phyloP scores from a whole-genome alignment of 2,888 invertebrate species.

The Lasioglossum zephyrum region DNA sequence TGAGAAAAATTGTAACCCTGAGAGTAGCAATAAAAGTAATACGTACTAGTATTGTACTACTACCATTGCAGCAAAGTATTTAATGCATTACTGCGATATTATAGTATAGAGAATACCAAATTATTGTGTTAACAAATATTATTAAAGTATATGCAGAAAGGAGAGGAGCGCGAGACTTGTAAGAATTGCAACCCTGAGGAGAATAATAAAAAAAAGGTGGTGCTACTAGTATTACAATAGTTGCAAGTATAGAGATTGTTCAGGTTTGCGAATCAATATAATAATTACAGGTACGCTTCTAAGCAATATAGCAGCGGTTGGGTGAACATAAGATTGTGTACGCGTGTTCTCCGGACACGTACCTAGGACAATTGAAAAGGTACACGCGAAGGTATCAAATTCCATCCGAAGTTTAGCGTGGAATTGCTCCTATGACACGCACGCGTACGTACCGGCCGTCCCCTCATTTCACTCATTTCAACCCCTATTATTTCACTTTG shows the following conservation, averaged over 20 bases:
- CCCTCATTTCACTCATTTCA: slow-evolving; percentile 50
- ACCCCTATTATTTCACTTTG: slow-evolving; percentile 58
- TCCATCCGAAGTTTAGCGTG: not conserved
- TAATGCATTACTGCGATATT: no score
- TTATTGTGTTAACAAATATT: no score
- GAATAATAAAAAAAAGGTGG: no score
- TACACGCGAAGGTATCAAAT: not conserved
- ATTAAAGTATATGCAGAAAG: no score
- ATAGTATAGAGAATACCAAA: no score
- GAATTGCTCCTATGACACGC: slow-evolving; percentile 24
- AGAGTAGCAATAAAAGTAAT: no score
- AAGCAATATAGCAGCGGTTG: not conserved
- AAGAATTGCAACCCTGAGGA: no score
- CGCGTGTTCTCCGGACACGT: no score
- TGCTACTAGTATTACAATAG: no score
- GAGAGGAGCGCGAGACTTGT: no score
- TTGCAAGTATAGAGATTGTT: not conserved
- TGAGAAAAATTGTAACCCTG: no score
- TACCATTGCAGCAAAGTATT: not conserved
- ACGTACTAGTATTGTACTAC: no score
- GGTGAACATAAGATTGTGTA: not conserved
- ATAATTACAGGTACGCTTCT: not conserved
- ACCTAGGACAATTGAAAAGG: not conserved
- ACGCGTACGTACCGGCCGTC: slow-evolving; percentile 19
- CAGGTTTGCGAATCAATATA: not conserved